Conservation (phyloP, 2,797 vertebrate species). For the Sandelia bainsii region DNA sequence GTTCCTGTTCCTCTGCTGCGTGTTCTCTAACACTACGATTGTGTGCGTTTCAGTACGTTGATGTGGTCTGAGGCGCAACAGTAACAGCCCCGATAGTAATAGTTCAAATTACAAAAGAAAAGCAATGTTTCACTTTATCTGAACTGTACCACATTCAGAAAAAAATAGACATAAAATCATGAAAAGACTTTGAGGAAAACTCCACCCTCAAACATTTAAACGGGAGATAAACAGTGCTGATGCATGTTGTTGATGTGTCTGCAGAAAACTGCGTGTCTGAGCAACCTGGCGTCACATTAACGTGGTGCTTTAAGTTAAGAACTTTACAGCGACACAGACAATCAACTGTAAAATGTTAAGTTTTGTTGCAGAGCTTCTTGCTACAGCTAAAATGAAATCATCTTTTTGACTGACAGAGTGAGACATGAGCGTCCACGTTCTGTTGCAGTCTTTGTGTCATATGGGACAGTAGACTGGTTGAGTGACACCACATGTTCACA, state of each 20-base stretch:
- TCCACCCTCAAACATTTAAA: conserved; percentile 33
- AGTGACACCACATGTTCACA: too few species aligned
- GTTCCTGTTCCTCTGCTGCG: background rate
- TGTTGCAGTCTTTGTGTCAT: too few species aligned
- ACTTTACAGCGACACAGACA: too few species aligned
- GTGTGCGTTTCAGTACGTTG: conserved; percentile 34
- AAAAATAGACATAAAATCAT: conserved; percentile 32
- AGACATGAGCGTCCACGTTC: too few species aligned
- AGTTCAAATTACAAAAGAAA: background rate
- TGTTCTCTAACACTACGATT: conserved; percentile 2
- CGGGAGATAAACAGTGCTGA: background rate
- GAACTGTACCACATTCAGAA: conserved; percentile 62
- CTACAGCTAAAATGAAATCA: too few species aligned
- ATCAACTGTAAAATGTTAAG: too few species aligned
- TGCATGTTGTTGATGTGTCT: too few species aligned
- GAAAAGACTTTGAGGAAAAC: conserved; percentile 42
- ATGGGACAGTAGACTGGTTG: too few species aligned
- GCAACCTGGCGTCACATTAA: background rate
- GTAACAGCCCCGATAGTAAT: conserved; percentile 24
- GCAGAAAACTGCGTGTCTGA: too few species aligned
- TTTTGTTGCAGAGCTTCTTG: too few species aligned
- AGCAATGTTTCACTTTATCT: background rate
- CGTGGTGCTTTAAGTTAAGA: too few species aligned
- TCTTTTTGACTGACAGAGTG: too few species aligned
- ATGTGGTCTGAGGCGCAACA: background rate